These are phyloP conservation scores for Chironomus tentans DNA, from an alignment of 2,888 invertebrate species.

Conservation along the genomic window DNA sequence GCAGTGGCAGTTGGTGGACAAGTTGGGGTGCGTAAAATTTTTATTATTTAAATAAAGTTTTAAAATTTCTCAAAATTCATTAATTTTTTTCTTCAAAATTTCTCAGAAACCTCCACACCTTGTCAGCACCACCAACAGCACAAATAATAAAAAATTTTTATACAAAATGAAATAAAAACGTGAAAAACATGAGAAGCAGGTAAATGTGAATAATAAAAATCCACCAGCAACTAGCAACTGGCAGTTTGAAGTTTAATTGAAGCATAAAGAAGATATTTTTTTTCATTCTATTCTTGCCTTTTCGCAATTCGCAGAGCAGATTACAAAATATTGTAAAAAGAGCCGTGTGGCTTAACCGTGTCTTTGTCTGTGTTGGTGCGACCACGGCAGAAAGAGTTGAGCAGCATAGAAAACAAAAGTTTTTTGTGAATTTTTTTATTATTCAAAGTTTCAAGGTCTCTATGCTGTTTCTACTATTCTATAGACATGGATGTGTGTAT, in stretches of 20 bases:
- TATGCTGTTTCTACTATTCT: slow-evolving; percentile 1
- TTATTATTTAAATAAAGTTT: too few relatives aligned
- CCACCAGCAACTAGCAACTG: neutral
- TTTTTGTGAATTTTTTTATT: too few relatives aligned
- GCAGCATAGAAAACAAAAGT: slow-evolving; percentile 19
- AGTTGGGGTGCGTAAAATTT: too few relatives aligned
- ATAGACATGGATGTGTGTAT: neutral
- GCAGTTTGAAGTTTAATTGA: slow-evolving; percentile 13
- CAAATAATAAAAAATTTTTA: neutral
- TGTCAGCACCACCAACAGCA: neutral
- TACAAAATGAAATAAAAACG: neutral
- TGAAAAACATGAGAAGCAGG: slow-evolving; percentile 19
- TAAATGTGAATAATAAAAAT: neutral
- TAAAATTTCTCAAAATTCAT: too few relatives aligned
- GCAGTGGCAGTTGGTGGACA: too few relatives aligned
- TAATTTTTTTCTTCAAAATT: too few relatives aligned
- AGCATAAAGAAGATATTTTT: slow-evolving; percentile 10
- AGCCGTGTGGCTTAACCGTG: too few relatives aligned
- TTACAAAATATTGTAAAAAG: too few relatives aligned
- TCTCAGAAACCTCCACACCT: too few relatives aligned
- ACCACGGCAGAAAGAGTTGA: neutral
- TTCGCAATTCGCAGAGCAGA: neutral
- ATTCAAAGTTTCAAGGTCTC: slow-evolving; percentile 20
- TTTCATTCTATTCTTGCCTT: neutral
- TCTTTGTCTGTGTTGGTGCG: too few relatives aligned